A percentile compares a stretch with the other conserved stretches of the same genome.
These are phyloP conservation scores for Plumapathes pennacea DNA, from an alignment of 92 coral and sea anemone species.

Conservation along the genomic window DNA sequence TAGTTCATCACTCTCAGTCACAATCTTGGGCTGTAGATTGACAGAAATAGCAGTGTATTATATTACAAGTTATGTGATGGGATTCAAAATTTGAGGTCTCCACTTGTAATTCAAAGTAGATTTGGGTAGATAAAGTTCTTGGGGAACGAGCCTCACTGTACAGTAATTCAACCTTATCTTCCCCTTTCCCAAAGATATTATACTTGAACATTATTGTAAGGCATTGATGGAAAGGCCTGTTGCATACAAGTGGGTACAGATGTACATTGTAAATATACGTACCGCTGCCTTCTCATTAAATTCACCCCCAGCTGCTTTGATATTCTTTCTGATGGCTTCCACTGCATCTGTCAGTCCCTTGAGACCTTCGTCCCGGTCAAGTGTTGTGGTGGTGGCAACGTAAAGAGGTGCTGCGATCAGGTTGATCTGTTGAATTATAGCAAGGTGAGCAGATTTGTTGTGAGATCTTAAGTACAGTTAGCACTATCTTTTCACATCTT, in stretches of 20 bases:
- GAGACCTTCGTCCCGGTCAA: constrained; percentile 96
- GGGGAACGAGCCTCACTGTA: no score
- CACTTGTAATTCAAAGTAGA: no score
- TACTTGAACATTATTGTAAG: background rate
- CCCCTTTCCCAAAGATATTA: no score
- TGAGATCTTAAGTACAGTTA: no score
- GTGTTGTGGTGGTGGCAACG: constrained; percentile 93
- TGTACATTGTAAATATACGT: constrained; percentile 38
- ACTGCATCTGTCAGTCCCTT: constrained; percentile 75
- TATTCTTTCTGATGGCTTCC: constrained; percentile 71
- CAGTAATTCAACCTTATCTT: no score
- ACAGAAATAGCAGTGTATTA: no score
- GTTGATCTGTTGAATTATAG: constrained; percentile 62
- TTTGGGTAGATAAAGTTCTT: no score
- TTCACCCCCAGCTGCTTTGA: constrained; percentile 78
- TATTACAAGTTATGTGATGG: no score
- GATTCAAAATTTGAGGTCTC: no score
- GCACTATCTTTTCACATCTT: no score
- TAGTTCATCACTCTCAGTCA: constrained; percentile 93
- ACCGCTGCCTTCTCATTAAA: constrained; percentile 92
- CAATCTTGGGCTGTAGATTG: constrained; percentile 92
- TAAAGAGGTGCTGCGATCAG: constrained; percentile 96
- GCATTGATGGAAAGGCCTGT: background rate
- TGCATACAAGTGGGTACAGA: background rate
- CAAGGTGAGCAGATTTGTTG: no score